These are phyloP conservation scores for Platyrinchus mystaceus DNA, from an alignment of 2,797 vertebrate species.

Conservation along the genomic window DNA sequence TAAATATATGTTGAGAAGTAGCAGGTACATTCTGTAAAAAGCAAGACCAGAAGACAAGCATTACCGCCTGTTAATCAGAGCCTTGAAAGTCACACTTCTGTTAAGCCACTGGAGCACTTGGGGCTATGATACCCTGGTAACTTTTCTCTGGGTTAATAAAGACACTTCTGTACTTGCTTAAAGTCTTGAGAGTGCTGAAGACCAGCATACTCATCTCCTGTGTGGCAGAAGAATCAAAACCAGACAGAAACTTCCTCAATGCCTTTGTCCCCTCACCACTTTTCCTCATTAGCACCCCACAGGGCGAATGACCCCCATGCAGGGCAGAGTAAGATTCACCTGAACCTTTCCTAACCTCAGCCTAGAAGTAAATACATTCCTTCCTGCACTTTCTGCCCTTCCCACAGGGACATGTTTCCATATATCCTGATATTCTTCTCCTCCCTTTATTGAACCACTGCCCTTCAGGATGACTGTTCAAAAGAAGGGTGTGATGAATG, in stretches of 20 bases:
- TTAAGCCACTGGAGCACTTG: neutral
- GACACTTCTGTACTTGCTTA: neutral
- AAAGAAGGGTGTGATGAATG: neutral
- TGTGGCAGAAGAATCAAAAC: neutral
- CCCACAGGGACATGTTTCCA: neutral
- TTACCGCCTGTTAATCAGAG: neutral
- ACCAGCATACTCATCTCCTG: fast-evolving
- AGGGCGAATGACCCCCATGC: neutral
- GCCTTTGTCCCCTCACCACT: neutral
- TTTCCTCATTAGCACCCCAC: neutral
- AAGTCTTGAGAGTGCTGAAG: neutral
- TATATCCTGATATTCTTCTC: neutral
- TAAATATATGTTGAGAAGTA: neutral
- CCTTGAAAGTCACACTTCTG: neutral
- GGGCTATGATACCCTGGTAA: neutral
- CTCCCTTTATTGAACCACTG: neutral
- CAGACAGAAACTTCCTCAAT: neutral
- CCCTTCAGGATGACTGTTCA: neutral
- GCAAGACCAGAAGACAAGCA: neutral
- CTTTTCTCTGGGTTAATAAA: neutral
- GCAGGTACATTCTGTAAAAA: neutral
- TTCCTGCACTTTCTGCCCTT: neutral
- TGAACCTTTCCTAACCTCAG: neutral
- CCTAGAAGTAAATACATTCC: neutral
- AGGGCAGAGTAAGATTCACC: neutral